Base-by-base conservation (phyloP, 2,113 vertebrate species). In the Gopherus flavomarginatus region DNA sequence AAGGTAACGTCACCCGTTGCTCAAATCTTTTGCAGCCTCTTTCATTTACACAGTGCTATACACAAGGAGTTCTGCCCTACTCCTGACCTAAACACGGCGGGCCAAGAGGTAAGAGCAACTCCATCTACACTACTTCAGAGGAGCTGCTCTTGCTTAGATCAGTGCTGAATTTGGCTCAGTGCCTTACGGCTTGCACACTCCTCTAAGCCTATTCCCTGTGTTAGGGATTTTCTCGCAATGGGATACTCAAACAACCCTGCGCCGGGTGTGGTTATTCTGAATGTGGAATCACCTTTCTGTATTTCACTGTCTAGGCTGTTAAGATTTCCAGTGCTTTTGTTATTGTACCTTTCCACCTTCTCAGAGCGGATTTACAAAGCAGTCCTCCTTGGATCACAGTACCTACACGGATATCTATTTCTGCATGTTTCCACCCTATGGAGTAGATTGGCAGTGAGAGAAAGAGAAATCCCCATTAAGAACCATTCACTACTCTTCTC, bases 11-110 rank as follows among this genome's bases (percentile, higher is more conserved):
- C 3, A n/a, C 1, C 0, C 0, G 19, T 2, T 29, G 19, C 29
- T 92, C 27, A 14, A n/a, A 3, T 44, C 44, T 80, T n/a, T 81
- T 11, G 11, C 0, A 0, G 1, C 2, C 21, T 29, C 86, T 78
- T 57, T 65, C 29, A 27, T 79, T 38, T 12, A n/a, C 22, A 86
- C 27, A 8, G 42, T 31, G 42, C 88, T 50, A 42, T 42, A 44
- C 24, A 22, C 42, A 14, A 26, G 22, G 42, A 14, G 75, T 27
- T 59, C 35, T 6, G 53, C 69, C 80, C 21, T 89, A 21, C 11
- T 38, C 65, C 19, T 21, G 35, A 38, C n/a, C 21, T 1, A 6
- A 49, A 90, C 53, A 52, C 2, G 38, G 22, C 9, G 17, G 62
- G 12, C 29, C 17, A 47, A 52, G 56, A 81, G 29, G 75, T n/a